Base-by-base conservation (phyloP, 2,888 invertebrate genomes). In the Osmoderma eremita region DNA sequence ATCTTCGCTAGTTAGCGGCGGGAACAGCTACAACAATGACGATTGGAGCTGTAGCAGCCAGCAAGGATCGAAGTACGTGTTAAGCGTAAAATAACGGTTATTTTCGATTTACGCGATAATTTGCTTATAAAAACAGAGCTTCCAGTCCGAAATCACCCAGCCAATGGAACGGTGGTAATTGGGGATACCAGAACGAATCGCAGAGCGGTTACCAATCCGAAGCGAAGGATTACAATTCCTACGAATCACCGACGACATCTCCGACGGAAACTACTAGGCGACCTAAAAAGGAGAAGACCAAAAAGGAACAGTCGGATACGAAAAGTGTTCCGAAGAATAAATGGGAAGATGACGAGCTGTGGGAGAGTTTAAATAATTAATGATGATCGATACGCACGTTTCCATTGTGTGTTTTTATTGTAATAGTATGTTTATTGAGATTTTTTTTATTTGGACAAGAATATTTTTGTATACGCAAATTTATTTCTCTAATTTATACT, bases 301-400 rank as follows among this genome's bases (percentile, higher is more conserved):
- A 74, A 53, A 72, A 71, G 10, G 78, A 82, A 72, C 79, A 81
- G 71, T 73, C 73, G 15, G 76, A 77, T 58, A 76, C 76, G 61
- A 79, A 79, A 69, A 69, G 73, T 1, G 73, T 72, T 42, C 79
- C 78, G 77, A 79, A 82, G 68, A 81, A 81, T 65, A 84, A 83
- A 73, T 86, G 82, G 79, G 85, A 85, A 62, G 88, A 88, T 72
- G 88, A 88, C 75, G 87, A 87, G 76, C 83, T 87, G 48, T 88
- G 88, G 88, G 84, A 87, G 75, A 84, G 86, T 77, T 78, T 88
- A 71, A 87, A 87, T 80, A 85, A 86, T 75, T 90, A 82, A 87
- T 41, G 39, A 22, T 39, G 30, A 10, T 30, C 30, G 30, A 30
- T 30, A 8, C 30, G 10, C 30, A 30, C 30, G 10, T 30, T 30